phyloP scores from a whole-genome alignment of 2,888 invertebrate genomes.

The Lasius platythorax region DNA sequence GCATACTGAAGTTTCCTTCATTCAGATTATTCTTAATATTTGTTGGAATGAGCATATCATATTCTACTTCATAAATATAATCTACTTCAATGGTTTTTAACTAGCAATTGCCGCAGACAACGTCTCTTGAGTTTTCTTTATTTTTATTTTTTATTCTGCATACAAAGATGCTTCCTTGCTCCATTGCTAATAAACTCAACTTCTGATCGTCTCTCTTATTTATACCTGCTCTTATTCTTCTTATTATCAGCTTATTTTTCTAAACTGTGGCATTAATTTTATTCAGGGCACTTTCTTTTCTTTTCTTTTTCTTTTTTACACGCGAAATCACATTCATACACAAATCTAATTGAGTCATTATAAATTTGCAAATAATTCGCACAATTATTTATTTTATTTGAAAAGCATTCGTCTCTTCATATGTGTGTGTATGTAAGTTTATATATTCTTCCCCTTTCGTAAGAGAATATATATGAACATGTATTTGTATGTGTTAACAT shows the following conservation, averaged over 20 bases:
- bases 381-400: neutral
- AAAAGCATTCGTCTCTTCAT: neutral
- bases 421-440: neutral
- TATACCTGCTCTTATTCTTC: neutral
- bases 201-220: constrained; percentile 15
- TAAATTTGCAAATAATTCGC: constrained; percentile 16
- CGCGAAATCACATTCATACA: neutral
- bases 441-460: neutral
- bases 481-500: neutral
- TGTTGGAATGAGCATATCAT: constrained; percentile 18
- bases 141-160: neutral
- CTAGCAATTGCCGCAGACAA: neutral
- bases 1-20: neutral
- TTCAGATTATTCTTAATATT: constrained; percentile 13
- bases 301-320: neutral
- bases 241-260: neutral
- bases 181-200: constrained; percentile 30
- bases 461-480: neutral
- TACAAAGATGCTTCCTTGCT: constrained; percentile 28
- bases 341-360: neutral
- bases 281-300: neutral
- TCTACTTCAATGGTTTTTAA: constrained; percentile 12
- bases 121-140: neutral
- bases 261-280: neutral
- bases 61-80: neutral